phyloP scores from a whole-genome alignment of 2,113 vertebrate species.

The Solea solea region DNA sequence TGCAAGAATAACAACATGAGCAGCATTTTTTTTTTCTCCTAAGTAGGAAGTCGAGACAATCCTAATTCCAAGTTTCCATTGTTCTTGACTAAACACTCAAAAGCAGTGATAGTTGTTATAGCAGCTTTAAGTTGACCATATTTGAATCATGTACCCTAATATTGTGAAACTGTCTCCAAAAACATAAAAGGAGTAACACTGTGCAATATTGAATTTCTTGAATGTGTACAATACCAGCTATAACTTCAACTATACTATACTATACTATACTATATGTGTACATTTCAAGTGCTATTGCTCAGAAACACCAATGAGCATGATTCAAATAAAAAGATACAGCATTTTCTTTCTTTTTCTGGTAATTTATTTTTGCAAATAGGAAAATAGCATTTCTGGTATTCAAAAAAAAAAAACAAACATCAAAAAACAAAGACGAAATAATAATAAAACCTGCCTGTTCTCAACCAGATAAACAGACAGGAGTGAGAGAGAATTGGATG shows the following conservation, averaged over 20 bases:
- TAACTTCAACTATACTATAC: background rate
- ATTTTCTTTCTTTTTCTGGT: constrained; percentile 20
- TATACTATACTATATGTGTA: too few species aligned
- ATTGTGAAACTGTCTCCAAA: too few species aligned
- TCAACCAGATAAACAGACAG: constrained; percentile 54
- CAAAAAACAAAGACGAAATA: constrained; percentile 26
- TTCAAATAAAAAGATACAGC: background rate
- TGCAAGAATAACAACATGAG: too few species aligned
- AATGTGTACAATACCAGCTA: too few species aligned
- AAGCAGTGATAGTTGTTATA: too few species aligned
- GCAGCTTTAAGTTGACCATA: too few species aligned
- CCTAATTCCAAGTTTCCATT: too few species aligned
- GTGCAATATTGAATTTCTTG: background rate
- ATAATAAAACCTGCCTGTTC: constrained; percentile 47
- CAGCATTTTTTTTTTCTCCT: too few species aligned
- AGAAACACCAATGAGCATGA: background rate
- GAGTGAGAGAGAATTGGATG: constrained; percentile 30
- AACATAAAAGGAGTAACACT: too few species aligned
- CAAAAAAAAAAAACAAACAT: constrained; percentile 46
- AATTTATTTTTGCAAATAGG: constrained; percentile 81
- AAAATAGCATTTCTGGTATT: constrained; percentile 84
- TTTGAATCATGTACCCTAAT: too few species aligned
- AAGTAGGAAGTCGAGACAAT: too few species aligned
- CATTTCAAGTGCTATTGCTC: background rate
- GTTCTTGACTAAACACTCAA: too few species aligned